A percentile compares a stretch with the other conserved stretches of the same genome.
These are phyloP conservation scores for Oryzias javanicus DNA, from an alignment of 2,113 vertebrate species.

Conservation along the genomic window DNA sequence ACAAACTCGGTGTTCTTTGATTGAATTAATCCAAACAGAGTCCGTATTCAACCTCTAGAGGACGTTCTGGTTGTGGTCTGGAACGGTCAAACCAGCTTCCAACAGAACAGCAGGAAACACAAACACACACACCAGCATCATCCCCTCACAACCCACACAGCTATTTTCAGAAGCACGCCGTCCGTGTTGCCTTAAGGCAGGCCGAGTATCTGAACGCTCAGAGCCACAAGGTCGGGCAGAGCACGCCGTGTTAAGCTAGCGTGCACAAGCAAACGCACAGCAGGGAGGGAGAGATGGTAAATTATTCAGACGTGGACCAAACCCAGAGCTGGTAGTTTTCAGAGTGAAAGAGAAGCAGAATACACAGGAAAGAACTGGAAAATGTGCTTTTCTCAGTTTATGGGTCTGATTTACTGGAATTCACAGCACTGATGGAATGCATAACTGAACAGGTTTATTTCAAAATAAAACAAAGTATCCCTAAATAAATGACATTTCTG, in stretches of 20 bases:
- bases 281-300: slow-evolving; percentile 19
- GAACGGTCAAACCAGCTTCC: no score
- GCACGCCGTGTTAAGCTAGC: slow-evolving; percentile 19
- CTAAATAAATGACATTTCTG: no score
- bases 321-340: slow-evolving; percentile 44
- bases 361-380: no score
- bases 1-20: no score
- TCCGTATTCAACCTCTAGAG: no score
- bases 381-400: no score
- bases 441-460: no score
- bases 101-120: background rate
- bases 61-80: no score
- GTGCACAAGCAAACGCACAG: slow-evolving; percentile 2
- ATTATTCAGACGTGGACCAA: slow-evolving; percentile 56
- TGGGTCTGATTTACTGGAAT: no score
- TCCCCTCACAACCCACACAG: background rate
- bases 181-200: slow-evolving; percentile 33
- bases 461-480: no score
- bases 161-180: slow-evolving; percentile 17
- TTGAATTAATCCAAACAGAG: no score
- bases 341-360: slow-evolving; percentile 25
- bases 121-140: background rate
- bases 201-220: slow-evolving; percentile 26
- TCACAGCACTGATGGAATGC: no score
- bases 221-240: slow-evolving; percentile 50